Conservation (phyloP, 1,140 invertebrate species). For the Ceratosolen solmsi region DNA sequence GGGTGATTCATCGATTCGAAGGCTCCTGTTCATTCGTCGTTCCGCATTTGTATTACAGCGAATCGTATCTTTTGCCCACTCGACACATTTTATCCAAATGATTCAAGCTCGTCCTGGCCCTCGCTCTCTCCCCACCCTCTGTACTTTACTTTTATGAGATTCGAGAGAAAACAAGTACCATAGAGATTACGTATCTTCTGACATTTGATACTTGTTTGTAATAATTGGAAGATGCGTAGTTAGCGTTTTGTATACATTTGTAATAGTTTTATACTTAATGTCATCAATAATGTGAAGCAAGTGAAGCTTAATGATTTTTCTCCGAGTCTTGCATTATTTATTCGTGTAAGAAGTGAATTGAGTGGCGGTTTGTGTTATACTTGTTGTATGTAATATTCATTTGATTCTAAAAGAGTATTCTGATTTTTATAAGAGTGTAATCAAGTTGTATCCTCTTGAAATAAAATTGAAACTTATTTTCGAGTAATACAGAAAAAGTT, state of each 20-base stretch:
- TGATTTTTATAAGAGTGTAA: background rate
- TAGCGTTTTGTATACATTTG: no score
- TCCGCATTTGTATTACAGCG: background rate
- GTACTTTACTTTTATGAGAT: background rate
- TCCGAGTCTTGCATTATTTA: no score
- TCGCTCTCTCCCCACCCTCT: background rate
- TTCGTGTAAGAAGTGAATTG: no score
- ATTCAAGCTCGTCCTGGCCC: background rate
- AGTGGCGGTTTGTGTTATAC: background rate
- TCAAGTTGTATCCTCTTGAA: background rate
- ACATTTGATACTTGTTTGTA: no score
- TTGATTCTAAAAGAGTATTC: background rate
- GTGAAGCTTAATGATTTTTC: no score
- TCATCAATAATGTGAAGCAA: no score
- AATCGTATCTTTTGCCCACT: conserved; percentile 1
- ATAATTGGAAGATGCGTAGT: no score
- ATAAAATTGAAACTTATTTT: background rate
- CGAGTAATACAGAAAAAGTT: background rate
- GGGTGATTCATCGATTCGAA: conserved; percentile 31
- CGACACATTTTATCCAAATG: conserved; percentile 20
- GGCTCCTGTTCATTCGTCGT: background rate
- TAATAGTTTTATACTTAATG: no score
- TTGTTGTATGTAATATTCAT: background rate
- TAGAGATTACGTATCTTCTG: background rate
- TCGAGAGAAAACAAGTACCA: background rate